phyloP scores from a whole-genome alignment of 1,140 invertebrate genomes.

The Latrodectus geometricus region DNA sequence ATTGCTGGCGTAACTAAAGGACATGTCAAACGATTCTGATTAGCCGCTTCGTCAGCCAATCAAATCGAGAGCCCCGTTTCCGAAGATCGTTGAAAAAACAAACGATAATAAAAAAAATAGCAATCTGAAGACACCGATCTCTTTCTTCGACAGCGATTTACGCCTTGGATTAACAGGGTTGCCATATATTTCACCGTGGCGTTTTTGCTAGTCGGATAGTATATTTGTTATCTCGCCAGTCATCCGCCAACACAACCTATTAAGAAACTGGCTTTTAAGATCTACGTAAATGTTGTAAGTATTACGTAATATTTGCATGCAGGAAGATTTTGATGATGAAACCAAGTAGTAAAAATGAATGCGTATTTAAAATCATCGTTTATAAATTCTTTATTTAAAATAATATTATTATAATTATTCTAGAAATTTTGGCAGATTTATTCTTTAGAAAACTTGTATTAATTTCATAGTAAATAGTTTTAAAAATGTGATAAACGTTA shows the following conservation, averaged over 20 bases:
- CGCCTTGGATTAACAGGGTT: constrained; percentile 33
- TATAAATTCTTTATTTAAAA: no score
- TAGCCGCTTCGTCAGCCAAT: constrained; percentile 57
- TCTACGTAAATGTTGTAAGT: not conserved
- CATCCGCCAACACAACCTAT: not conserved
- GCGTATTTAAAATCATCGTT: no score
- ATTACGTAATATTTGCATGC: not conserved
- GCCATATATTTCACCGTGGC: not conserved
- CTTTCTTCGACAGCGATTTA: constrained; percentile 40
- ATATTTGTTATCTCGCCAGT: not conserved
- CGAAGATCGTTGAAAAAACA: constrained; percentile 54
- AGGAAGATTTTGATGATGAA: no score
- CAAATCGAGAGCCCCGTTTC: constrained; percentile 53
- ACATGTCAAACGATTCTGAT: constrained; percentile 43
- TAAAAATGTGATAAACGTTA: no score
- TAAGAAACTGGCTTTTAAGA: not conserved
- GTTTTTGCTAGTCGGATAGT: not conserved
- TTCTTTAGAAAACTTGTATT: no score
- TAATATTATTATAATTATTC: no score
- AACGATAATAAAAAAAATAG: constrained; percentile 33
- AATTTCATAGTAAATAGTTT: no score
- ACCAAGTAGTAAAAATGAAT: no score
- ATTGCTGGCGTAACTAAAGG: constrained; percentile 17
- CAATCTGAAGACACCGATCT: constrained; percentile 25
- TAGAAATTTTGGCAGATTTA: no score